phyloP scores from a whole-genome alignment of 2,888 invertebrate species.

The Drosophila yooni region DNA sequence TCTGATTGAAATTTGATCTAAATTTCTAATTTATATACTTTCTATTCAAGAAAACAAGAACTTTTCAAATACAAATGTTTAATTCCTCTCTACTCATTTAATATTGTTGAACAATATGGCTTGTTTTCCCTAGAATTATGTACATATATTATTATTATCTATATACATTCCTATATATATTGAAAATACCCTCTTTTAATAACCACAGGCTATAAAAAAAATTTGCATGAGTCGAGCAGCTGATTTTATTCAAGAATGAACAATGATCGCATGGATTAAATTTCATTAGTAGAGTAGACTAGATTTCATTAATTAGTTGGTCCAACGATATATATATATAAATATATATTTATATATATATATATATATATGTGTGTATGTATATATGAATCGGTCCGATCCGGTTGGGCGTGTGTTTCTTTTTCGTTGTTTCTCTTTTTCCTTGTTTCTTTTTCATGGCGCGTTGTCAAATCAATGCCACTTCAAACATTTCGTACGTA shows the following conservation, averaged over 20 bases:
- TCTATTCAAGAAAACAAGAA: neutral
- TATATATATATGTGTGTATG: slow-evolving; percentile 5
- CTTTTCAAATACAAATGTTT: neutral
- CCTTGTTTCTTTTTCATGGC: slow-evolving; percentile 31
- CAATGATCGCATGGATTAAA: slow-evolving; percentile 65
- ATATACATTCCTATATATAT: neutral
- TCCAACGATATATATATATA: slow-evolving; percentile 21
- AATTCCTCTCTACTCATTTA: neutral
- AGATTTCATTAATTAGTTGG: slow-evolving; percentile 77
- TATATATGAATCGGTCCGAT: slow-evolving; percentile 24
- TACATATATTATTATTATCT: neutral
- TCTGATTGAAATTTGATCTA: neutral
- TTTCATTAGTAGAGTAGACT: slow-evolving; percentile 49
- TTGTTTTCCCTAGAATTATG: neutral
- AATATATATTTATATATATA: slow-evolving; percentile 24
- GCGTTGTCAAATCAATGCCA: slow-evolving; percentile 76
- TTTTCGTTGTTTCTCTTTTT: slow-evolving; percentile 22
- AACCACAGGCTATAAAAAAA: slow-evolving; percentile 16
- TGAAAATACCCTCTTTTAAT: neutral
- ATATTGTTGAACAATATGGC: neutral
- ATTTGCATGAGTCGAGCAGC: slow-evolving; percentile 48
- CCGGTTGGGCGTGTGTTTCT: slow-evolving; percentile 34
- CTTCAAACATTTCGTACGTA: slow-evolving; percentile 75
- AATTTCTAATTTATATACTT: neutral
- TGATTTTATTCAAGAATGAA: slow-evolving; percentile 55